Conservation (phyloP, 2,888 invertebrate species). For the Entomobrya multifasciata region DNA sequence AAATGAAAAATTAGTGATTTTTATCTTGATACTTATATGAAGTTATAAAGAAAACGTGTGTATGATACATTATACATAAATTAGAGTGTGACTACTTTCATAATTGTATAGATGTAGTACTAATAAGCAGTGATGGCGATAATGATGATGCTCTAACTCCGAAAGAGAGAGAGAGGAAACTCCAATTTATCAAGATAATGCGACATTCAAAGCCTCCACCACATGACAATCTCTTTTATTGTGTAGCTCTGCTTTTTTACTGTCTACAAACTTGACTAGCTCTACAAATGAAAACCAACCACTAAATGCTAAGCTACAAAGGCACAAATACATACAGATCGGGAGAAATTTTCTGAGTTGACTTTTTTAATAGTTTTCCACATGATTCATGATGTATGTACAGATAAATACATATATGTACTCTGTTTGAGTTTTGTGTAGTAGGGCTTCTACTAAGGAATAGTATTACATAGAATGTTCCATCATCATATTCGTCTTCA, state of each 20-base stretch:
- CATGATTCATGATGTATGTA: too few species aligned
- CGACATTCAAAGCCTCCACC: slow-evolving; percentile 46
- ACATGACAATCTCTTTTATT: slow-evolving; percentile 17
- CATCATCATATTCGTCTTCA: background rate
- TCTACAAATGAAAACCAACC: background rate
- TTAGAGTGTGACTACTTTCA: background rate
- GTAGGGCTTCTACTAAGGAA: too few species aligned
- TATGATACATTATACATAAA: background rate
- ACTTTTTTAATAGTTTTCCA: slow-evolving; percentile 5
- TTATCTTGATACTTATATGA: background rate
- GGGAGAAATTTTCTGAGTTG: background rate
- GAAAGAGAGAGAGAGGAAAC: slow-evolving; percentile 50
- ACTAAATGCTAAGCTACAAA: background rate
- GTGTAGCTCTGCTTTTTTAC: background rate
- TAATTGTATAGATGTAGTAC: background rate
- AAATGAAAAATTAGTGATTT: background rate
- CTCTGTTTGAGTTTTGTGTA: too few species aligned
- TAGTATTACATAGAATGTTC: too few species aligned
- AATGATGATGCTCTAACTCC: background rate
- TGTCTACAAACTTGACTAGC: too few species aligned
- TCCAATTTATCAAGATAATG: slow-evolving; percentile 65
- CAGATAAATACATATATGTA: too few species aligned
- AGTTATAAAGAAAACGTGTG: background rate
- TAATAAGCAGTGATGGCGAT: background rate
- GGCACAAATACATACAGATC: background rate